phyloP scores from a whole-genome alignment of 2,113 vertebrate genomes.

The Megalops atlanticus region DNA sequence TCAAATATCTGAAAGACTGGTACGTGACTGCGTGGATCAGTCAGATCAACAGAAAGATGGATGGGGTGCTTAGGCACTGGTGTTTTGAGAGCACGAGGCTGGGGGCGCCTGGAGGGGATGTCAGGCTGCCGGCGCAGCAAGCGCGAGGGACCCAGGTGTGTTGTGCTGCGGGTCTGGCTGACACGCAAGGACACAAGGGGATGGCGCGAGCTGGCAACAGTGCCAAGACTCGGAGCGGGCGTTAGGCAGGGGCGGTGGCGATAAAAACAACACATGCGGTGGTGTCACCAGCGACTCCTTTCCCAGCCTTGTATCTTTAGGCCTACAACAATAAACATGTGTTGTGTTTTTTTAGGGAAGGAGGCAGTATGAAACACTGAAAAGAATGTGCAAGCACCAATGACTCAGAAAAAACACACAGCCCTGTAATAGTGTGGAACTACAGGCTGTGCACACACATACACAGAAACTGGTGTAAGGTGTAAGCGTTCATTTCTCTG shows the following conservation, averaged over 20 bases:
- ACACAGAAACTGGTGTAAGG: neutral
- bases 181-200: conserved; percentile 12
- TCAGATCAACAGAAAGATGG: conserved; percentile 51
- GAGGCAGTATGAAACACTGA: neutral
- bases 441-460: neutral
- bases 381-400: neutral
- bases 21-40: conserved; percentile 36
- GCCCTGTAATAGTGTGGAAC: neutral
- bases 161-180: conserved; percentile 21
- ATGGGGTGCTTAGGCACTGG: conserved; percentile 47
- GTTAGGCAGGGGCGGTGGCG: conserved; percentile 1
- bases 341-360: neutral
- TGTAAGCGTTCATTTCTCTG: neutral
- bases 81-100: conserved; percentile 43
- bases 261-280: conserved; percentile 21
- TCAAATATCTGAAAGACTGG: conserved; percentile 8
- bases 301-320: conserved; percentile 16
- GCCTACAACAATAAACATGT: neutral
- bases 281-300: conserved; percentile 20
- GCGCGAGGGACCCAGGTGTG: conserved; percentile 34
- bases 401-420: neutral
- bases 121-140: conserved; percentile 26
- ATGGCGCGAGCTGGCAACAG: conserved; percentile 21
- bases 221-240: conserved; percentile 25
- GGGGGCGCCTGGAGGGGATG: conserved; percentile 60